These are phyloP conservation scores for Drosophila affinis DNA, from an alignment of 2,888 invertebrate species.

Conservation along the genomic window DNA sequence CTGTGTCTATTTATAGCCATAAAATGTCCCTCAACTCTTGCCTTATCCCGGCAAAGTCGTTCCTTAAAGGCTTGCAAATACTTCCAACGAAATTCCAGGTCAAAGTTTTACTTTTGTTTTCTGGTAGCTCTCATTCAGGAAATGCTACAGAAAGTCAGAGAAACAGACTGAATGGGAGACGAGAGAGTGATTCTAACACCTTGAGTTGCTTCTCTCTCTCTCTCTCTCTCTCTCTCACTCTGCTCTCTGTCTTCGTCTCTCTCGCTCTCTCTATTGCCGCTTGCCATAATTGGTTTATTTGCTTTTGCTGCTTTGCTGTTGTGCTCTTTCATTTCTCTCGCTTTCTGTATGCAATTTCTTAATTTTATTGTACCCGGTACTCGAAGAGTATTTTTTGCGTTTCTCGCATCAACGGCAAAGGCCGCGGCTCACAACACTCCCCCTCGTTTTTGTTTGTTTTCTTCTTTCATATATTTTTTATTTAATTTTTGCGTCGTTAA, in stretches of 20 bases:
- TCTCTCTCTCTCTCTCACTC: background rate
- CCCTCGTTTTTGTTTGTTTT: slow-evolving; percentile 7
- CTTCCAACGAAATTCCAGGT: background rate
- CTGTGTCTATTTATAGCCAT: background rate
- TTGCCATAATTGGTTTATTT: slow-evolving; percentile 57
- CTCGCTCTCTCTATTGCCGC: slow-evolving; percentile 34
- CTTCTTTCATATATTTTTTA: background rate
- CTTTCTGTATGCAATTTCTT: slow-evolving; percentile 47
- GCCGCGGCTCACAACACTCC: no score
- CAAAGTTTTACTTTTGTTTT: background rate
- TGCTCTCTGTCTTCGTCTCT: background rate
- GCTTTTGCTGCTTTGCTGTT: slow-evolving; percentile 31
- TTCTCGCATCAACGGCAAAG: no score
- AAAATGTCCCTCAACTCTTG: background rate
- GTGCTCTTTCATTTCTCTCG: slow-evolving; percentile 33
- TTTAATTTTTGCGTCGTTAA: slow-evolving; percentile 3
- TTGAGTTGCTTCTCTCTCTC: background rate
- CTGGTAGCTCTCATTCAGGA: background rate
- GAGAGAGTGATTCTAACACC: background rate
- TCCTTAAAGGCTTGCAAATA: background rate
- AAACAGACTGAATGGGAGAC: background rate
- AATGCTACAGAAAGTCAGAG: background rate
- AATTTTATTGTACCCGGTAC: no score
- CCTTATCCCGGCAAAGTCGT: background rate
- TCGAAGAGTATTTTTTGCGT: no score